A percentile compares a stretch with the other conserved stretches of the same genome.
These are phyloP conservation scores for Acrossocheilus fasciatus DNA, from an alignment of 2,797 vertebrate species.

Conservation along the genomic window DNA sequence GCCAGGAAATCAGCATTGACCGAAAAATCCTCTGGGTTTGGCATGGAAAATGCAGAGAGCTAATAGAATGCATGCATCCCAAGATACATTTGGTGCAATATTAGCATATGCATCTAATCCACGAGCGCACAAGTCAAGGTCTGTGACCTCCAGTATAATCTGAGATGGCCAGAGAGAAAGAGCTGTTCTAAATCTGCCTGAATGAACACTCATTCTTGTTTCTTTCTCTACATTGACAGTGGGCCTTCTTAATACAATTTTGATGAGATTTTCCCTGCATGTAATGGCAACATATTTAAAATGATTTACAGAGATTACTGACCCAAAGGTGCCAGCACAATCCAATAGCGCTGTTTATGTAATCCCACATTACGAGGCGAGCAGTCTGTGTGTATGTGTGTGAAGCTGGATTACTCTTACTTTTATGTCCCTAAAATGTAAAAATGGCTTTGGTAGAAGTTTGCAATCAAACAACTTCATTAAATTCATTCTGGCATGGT, in stretches of 20 bases:
- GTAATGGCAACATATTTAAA: constrained; percentile 74
- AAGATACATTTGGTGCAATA: constrained; percentile 16
- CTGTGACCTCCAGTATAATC: constrained; percentile 29
- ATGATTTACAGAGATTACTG: constrained; percentile 67
- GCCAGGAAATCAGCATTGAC: not conserved
- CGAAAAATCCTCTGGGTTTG: constrained; percentile 17
- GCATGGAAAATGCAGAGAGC: constrained; percentile 2
- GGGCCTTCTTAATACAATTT: constrained; percentile 64
- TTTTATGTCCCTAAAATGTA: not conserved
- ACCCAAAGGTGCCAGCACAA: constrained; percentile 68
- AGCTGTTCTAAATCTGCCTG: constrained; percentile 26
- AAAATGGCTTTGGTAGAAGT: not conserved
- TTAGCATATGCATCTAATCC: constrained; percentile 27
- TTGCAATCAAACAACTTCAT: not conserved
- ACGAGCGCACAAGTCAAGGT: not conserved
- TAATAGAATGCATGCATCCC: constrained; percentile 23
- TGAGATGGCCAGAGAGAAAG: constrained; percentile 12
- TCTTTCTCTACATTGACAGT: not conserved
- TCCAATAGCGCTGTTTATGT: constrained; percentile 66
- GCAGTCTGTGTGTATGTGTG: constrained; percentile 2
- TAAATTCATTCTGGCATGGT: not conserved
- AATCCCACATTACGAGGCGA: constrained; percentile 70
- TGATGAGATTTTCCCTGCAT: constrained; percentile 72
- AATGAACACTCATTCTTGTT: not conserved
- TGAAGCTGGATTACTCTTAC: constrained; percentile 10